phyloP scores from a whole-genome alignment of 2,797 vertebrate genomes.

The Spinus olivaceus region DNA sequence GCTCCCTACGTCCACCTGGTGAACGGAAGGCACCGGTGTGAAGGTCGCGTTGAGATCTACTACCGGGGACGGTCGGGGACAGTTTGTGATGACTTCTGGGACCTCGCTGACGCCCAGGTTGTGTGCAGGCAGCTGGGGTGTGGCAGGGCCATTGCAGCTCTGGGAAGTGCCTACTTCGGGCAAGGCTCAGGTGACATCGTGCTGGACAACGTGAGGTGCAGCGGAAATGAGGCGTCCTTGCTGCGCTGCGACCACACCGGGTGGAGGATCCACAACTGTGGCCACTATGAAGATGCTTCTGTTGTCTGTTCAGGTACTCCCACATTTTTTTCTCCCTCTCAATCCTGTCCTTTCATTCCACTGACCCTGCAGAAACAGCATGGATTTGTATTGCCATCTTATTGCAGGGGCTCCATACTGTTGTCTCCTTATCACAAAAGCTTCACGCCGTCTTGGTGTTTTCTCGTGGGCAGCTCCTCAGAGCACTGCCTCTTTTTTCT shows the following conservation, averaged over 20 bases:
- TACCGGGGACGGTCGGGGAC: not conserved
- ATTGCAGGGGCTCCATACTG: not conserved
- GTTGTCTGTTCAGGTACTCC: conserved; percentile 52
- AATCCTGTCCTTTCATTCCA: accelerated
- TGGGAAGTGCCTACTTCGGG: not conserved
- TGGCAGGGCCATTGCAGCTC: not conserved
- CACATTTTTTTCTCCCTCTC: accelerated
- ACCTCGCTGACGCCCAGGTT: not conserved
- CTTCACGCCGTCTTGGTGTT: not conserved
- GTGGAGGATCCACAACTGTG: conserved; percentile 36
- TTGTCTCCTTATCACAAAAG: not conserved
- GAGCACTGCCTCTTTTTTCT: not conserved
- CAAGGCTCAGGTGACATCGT: not conserved
- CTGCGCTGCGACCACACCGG: not conserved
- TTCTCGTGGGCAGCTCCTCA: not conserved
- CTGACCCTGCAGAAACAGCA: not conserved
- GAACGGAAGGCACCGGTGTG: conserved; percentile 14
- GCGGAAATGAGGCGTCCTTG: not conserved
- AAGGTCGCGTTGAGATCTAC: conserved; percentile 40
- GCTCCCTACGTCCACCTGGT: not conserved
- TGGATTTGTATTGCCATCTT: not conserved
- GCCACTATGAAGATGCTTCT: conserved; percentile 34
- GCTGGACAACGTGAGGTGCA: conserved; percentile 37
- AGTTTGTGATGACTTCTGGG: conserved; percentile 60
- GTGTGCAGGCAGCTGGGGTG: conserved; percentile 63